A percentile compares a stretch with the other conserved stretches of the same genome.
These are phyloP conservation scores for Apostichopus californicus DNA, from an alignment of 35 echinoderm and acorn worm species.

Conservation along the genomic window DNA sequence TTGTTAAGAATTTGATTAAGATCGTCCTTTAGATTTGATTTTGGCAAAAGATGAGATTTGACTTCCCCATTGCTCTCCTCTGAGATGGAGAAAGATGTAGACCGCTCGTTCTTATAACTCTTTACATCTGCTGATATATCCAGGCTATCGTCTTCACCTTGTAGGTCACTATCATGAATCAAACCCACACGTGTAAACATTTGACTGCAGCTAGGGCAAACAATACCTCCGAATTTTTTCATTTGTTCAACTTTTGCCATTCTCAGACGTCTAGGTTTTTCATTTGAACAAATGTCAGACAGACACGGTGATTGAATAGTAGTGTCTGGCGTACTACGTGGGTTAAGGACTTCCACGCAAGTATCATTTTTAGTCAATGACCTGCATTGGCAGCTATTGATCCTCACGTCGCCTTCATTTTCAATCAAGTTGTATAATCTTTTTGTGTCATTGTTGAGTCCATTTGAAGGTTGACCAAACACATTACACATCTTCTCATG, in stretches of 20 bases:
- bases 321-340: neutral
- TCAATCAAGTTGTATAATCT: neutral
- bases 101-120: neutral
- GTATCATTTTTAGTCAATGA: neutral
- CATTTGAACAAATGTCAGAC: neutral
- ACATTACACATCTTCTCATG: too few species aligned
- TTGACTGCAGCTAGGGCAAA: constrained; percentile 38
- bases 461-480: too few species aligned
- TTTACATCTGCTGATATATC: neutral
- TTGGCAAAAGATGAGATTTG: neutral
- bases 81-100: neutral
- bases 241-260: constrained; percentile 44
- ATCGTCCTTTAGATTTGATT: neutral
- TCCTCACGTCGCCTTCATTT: neutral
- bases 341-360: neutral
- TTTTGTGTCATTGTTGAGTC: neutral
- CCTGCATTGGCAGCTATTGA: neutral
- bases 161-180: constrained; percentile 8
- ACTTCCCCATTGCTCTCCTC: neutral
- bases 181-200: constrained; percentile 30
- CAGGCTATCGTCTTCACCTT: neutral
- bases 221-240: constrained; percentile 28
- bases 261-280: constrained; percentile 19
- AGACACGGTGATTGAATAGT: neutral
- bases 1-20: neutral